Conservation (phyloP, 2,888 invertebrate species). For the Celastrina argiolus region DNA sequence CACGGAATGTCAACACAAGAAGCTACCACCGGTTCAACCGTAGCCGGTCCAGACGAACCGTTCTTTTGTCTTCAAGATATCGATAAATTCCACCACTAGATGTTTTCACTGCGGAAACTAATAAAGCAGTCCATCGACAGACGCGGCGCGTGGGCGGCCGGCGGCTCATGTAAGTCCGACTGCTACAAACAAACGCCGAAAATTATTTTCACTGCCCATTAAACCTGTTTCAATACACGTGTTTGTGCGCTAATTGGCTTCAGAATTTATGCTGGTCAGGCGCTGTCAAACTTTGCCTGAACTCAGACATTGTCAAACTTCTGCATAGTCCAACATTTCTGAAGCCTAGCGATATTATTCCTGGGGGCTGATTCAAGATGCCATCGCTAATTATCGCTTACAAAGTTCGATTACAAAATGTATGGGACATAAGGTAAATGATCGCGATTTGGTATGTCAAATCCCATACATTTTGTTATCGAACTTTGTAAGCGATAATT, state of each 20-base stretch:
- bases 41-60: too few relatives aligned
- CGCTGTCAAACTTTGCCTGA: neutral
- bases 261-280: neutral
- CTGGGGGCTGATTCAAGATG: too few relatives aligned
- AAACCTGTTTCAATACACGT: neutral
- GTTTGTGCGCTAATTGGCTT: neutral
- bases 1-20: too few relatives aligned
- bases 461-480: too few relatives aligned
- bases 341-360: neutral
- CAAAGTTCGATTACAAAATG: too few relatives aligned
- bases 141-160: neutral
- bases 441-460: too few relatives aligned
- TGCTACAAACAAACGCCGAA: conserved; percentile 11
- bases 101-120: conserved; percentile 14
- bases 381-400: too few relatives aligned
- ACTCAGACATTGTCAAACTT: neutral
- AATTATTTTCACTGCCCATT: conserved; percentile 9
- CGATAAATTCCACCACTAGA: neutral
- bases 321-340: neutral
- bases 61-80: neutral
- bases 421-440: too few relatives aligned
- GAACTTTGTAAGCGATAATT: too few relatives aligned
- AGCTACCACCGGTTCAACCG: too few relatives aligned
- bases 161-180: conserved; percentile 7
- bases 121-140: conserved; percentile 22